Base-by-base conservation (phyloP, 2,113 vertebrate genomes). In the Leucosticte australis region DNA sequence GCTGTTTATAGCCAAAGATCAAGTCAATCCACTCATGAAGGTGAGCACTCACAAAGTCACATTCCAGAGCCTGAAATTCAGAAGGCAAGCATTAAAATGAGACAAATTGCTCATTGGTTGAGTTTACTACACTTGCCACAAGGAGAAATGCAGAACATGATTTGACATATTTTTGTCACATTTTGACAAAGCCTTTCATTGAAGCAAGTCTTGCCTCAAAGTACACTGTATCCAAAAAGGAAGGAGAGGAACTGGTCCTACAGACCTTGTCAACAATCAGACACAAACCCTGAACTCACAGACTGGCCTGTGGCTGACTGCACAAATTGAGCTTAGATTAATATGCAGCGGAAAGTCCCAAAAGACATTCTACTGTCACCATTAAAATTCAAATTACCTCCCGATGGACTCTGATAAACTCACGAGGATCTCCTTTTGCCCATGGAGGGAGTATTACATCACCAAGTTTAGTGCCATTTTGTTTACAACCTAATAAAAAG, bases 21-120 rank as follows among this genome's bases (percentile, higher is more conserved):
- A 99, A 97, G 96, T 99, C 99, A 64, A 99, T 99, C 99, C 99
- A 99, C 91, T 99, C 99, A 18, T 99, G 99, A 65, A 99, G 98
- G 92, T 99, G 99, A 18, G 99, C 98, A 12, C 99, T 99, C 73
- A 99, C 99, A 30, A 99, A 99, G 96, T 99, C 99, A 89, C 99
- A 99, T 96, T 99, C 99, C 98, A 99, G 80, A 22, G 99, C 99
- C 99, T 99, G 96, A 28, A 95, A 94, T 92, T 83, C 41, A 95
- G 93, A 97, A 92, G 18, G 53, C 12, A 83, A 10, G 14, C 46
- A 73, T 96, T 92, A 94, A 65, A 89, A 83, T 6, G 2, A 44
- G 64, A 13, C 2, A 6, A 26, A 35, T 18, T 3, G 15, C 23
- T 88, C 55, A 78, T 0, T 2, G 3, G 18, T 33, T 41, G 41